These are phyloP conservation scores for Lutjanus erythropterus DNA, from an alignment of 2,113 vertebrate species.

Conservation along the genomic window DNA sequence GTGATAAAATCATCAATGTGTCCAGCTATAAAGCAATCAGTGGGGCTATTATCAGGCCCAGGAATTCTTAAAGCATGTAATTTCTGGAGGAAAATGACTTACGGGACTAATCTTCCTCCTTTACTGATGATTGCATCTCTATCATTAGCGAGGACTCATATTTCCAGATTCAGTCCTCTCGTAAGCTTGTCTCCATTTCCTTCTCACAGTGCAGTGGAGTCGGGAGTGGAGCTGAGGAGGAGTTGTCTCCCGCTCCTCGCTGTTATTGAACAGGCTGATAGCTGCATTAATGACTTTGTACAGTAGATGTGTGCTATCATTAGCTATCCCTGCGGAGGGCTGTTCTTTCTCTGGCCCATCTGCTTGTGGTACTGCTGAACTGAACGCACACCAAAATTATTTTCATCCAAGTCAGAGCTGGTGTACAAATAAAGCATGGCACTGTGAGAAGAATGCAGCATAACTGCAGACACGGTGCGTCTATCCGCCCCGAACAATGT, in stretches of 20 bases:
- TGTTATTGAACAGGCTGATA: constrained; percentile 57
- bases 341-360: constrained; percentile 55
- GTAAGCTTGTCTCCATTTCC: constrained; percentile 52
- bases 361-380: constrained; percentile 47
- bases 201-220: constrained; percentile 27
- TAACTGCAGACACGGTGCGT: background rate
- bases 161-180: constrained; percentile 40
- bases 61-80: constrained; percentile 68
- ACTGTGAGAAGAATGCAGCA: constrained; percentile 13
- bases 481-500: constrained; percentile 37
- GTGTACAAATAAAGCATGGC: constrained; percentile 29
- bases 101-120: constrained; percentile 57
- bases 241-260: constrained; percentile 16
- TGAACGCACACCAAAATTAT: constrained; percentile 24
- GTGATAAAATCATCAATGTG: constrained; percentile 64
- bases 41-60: constrained; percentile 56
- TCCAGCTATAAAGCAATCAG: constrained; percentile 67
- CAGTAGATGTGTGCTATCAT: constrained; percentile 63
- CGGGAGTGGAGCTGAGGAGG: constrained; percentile 31
- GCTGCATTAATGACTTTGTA: constrained; percentile 62
- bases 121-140: constrained; percentile 73
- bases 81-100: constrained; percentile 68
- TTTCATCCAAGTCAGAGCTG: constrained; percentile 37
- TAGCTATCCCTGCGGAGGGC: constrained; percentile 51
- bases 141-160: constrained; percentile 62